These are phyloP conservation scores for Calliopsis andreniformis DNA, from an alignment of 1,140 invertebrate genomes.

Conservation along the genomic window DNA sequence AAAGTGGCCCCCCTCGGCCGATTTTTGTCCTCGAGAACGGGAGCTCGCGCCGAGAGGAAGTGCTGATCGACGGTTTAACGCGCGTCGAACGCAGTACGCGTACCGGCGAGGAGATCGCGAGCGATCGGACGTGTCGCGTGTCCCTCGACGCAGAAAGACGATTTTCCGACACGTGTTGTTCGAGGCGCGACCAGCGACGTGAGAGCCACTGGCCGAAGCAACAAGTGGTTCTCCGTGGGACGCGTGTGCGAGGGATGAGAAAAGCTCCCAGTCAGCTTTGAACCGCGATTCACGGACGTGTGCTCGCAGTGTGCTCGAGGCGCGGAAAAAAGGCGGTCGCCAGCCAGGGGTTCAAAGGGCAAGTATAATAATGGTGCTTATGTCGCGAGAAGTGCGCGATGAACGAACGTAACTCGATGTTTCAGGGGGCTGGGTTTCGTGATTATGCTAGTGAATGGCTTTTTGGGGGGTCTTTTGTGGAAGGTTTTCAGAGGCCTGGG, in stretches of 20 bases:
- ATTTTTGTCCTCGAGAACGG: slow-evolving; percentile 31
- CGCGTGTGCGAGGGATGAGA: slow-evolving; percentile 35
- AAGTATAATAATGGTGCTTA: slow-evolving; percentile 25
- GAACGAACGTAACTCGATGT: neutral
- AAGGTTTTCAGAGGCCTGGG: too few species aligned
- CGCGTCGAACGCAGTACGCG: neutral
- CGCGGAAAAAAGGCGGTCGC: slow-evolving; percentile 7
- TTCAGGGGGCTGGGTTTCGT: neutral
- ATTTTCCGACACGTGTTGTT: neutral
- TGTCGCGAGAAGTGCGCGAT: too few species aligned
- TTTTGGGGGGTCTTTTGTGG: too few species aligned
- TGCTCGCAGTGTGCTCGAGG: neutral
- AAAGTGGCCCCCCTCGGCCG: slow-evolving; percentile 37
- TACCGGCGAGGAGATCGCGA: too few species aligned
- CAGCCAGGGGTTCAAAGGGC: slow-evolving; percentile 7
- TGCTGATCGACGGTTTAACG: slow-evolving; percentile 36
- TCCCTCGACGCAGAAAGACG: neutral
- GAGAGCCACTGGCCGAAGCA: slow-evolving; percentile 48
- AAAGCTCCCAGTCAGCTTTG: slow-evolving; percentile 29
- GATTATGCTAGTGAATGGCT: too few species aligned
- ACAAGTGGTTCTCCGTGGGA: slow-evolving; percentile 42
- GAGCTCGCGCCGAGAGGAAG: slow-evolving; percentile 20
- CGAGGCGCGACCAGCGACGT: neutral
- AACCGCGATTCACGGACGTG: slow-evolving; percentile 9
- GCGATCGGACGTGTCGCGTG: neutral